These are phyloP conservation scores for Poeciliopsis turrubarensis DNA, from an alignment of 2,113 vertebrate genomes.

Conservation along the genomic window DNA sequence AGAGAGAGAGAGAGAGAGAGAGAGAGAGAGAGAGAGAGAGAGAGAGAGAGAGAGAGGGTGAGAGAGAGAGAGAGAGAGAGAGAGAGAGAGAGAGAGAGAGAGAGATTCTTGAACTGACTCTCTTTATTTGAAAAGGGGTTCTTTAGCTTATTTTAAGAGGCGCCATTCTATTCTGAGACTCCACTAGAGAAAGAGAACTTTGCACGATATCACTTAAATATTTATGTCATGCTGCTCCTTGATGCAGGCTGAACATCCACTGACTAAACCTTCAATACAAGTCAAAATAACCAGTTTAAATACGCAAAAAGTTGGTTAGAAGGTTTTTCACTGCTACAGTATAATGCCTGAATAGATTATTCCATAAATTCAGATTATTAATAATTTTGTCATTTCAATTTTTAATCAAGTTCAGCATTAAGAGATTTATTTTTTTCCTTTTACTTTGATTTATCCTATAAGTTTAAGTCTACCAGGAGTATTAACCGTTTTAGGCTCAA, in stretches of 20 bases:
- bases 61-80: slow-evolving; percentile 11
- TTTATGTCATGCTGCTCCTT: background rate
- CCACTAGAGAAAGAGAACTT: background rate
- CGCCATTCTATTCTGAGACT: background rate
- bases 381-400: background rate
- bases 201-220: slow-evolving; percentile 2
- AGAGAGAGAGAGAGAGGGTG: background rate
- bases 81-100: background rate
- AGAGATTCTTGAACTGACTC: slow-evolving; percentile 14
- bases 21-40: slow-evolving; percentile 21
- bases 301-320: background rate
- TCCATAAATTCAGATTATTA: background rate
- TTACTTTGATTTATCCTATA: too few species aligned
- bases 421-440: too few species aligned
- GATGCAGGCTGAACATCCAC: background rate
- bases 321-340: background rate
- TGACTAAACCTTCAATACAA: background rate
- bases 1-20: background rate
- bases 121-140: background rate
- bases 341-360: background rate
- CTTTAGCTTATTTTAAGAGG: background rate
- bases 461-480: too few species aligned
- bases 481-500: too few species aligned
- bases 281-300: background rate
- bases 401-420: background rate